Conservation (phyloP, 2,113 vertebrate genomes). For the Dasyornis broadbenti region DNA sequence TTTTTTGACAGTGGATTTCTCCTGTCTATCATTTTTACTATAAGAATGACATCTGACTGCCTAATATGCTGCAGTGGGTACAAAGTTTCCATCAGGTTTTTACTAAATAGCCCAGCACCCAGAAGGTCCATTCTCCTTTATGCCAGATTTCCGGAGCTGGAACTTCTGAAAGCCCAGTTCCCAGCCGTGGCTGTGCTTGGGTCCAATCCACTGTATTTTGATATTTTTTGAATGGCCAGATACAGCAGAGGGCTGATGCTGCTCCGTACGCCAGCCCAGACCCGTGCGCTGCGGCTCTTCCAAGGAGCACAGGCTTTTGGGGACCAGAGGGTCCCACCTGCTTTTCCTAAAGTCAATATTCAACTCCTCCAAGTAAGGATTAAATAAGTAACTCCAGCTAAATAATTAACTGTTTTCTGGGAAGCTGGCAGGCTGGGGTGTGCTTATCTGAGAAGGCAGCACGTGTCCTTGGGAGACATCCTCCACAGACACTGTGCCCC, state of each 20-base stretch:
- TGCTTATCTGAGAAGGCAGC: not conserved
- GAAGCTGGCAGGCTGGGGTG: not conserved
- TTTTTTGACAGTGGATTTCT: not conserved
- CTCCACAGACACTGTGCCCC: not conserved
- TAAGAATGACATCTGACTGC: not conserved
- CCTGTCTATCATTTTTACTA: not conserved
- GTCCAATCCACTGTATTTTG: not conserved
- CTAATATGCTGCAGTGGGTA: not conserved
- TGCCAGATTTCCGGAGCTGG: not conserved
- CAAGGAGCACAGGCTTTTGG: not conserved
- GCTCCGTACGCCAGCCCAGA: not conserved
- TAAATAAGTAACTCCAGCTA: not conserved
- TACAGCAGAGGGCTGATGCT: not conserved
- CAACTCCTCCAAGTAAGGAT: not conserved
- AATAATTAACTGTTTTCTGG: not conserved
- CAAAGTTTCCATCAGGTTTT: not conserved
- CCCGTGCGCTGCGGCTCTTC: not conserved
- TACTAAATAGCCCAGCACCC: not conserved
- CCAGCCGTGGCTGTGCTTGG: fast-evolving
- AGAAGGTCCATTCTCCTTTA: not conserved
- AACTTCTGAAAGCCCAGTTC: not conserved
- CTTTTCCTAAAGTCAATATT: not conserved
- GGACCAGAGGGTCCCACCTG: not conserved
- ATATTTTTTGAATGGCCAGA: not conserved
- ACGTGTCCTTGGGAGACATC: not conserved